Conservation (phyloP, 1,140 invertebrate genomes). For the Caenorhabditis remanei region DNA sequence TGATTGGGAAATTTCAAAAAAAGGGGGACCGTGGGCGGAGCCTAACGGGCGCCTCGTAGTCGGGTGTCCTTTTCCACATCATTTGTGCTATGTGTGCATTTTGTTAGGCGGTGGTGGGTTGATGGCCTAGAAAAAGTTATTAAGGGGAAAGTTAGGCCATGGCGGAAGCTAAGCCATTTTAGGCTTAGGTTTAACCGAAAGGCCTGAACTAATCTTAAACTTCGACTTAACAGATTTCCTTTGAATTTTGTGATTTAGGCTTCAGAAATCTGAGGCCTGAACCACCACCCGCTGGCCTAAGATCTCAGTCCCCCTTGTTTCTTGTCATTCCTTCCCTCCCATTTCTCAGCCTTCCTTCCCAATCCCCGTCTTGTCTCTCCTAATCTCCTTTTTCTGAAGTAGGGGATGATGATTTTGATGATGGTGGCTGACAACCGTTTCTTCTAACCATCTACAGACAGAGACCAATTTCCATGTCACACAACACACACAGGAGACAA, state of each 20-base stretch:
- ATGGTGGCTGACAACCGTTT: neutral
- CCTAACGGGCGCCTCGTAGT: neutral
- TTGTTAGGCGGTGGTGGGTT: no score
- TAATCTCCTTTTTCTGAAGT: slow-evolving; percentile 12
- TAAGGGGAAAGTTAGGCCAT: neutral
- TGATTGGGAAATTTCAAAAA: neutral
- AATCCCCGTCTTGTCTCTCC: neutral
- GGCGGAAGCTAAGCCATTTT: no score
- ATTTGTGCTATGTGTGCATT: neutral
- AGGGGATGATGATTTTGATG: neutral
- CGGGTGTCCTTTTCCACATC: slow-evolving; percentile 30
- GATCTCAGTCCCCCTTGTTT: neutral
- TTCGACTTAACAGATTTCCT: no score
- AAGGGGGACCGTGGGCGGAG: neutral
- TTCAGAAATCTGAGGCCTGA: no score
- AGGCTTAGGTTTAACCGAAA: no score
- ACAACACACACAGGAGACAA: neutral
- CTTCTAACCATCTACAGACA: neutral
- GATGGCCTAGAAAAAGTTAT: no score
- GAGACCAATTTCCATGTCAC: slow-evolving; percentile 39
- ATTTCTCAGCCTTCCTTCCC: no score
- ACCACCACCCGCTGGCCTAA: neutral
- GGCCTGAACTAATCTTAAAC: no score
- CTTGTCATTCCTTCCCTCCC: neutral
- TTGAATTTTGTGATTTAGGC: no score